Base-by-base conservation (phyloP, 2,888 invertebrate genomes). In the Harpalus rufipes region DNA sequence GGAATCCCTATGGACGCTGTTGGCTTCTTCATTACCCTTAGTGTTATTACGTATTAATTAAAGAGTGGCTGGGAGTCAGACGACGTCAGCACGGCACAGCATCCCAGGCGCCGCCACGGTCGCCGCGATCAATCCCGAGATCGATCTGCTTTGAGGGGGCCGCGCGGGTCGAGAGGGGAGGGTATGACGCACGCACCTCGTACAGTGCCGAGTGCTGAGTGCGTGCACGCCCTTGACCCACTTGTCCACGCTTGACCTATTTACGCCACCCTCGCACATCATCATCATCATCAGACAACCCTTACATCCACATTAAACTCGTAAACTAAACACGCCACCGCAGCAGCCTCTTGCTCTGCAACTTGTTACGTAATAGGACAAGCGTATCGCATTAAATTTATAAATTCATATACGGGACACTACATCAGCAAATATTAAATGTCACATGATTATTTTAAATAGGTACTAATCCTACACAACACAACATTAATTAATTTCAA, bases 151-250 rank as follows among this genome's bases (percentile, higher is more conserved):
- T 41, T 41, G 12, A 14, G n/a, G 32, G 63, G 82, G 56, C 7
- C 8, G 79, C 8, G 79, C 79, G 72, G 44, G 79, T 14, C 0
- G n/a, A 16, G 16, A 39, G 39, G 59, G 61, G 61, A 18, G 79
- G 79, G 59, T 68, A 82, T 82, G 82, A 82, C 82, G 82, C 82
- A 72, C 72, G 68, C 68, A 68, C 72, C 18, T 68, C 82, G 56
- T 39, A 14, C 12, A 63, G 44, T 63, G 63, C 25, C 6, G 25
- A 63, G 44, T 63, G 63, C 25, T n/a, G 72, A 44, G 68, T 82
- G 82, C 82, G 82, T 82, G 72, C 41, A 58, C 32, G 82, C 41
- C 82, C 82, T 82, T 82, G 82, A 72, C 81, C 81, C 25, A 81
- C 44, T 74, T 74, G 44, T 74, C 44, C 72, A 74, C 44, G 72